Percentiles rank a stretch among this genome's conserved stretches.
Evolutionary conservation across 2,797 vertebrate species (phyloP).

Genomic region (Myotis planiceps): DNA sequence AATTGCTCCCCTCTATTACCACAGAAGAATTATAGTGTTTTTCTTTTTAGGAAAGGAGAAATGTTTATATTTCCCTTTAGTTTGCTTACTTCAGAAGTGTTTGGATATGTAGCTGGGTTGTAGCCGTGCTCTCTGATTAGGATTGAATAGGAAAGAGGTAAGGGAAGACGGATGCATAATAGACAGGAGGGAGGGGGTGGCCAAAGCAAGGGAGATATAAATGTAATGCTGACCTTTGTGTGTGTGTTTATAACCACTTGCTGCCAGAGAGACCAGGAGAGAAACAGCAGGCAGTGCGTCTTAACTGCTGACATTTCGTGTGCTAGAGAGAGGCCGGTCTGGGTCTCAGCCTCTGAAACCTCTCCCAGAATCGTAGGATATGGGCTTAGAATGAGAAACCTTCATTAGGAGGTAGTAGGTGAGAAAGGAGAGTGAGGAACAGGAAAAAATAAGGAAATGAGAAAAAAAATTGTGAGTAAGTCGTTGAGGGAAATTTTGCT

Average conservation of each 20-base stretch:
- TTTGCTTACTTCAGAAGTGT: not conserved
- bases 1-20: not conserved
- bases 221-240: not conserved
- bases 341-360: not conserved
- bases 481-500: not conserved
- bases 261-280: not conserved
- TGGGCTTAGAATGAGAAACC: not conserved
- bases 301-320: not conserved
- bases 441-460: not conserved
- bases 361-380: not conserved
- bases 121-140: not conserved
- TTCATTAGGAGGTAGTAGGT: not conserved
- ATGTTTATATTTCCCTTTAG: not conserved
- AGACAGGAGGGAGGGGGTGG: not conserved
- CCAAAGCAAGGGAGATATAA: not conserved
- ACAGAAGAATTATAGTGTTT: not conserved
- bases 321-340: not conserved
- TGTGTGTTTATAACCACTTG: not conserved
- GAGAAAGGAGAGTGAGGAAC: not conserved
- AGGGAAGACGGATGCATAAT: not conserved
- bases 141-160: not conserved
- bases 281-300: not conserved
- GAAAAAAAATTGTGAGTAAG: not conserved
- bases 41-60: conserved; percentile 46
- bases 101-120: not conserved